Base-by-base conservation (phyloP, 2,113 vertebrate genomes). In the Calyptommatus sinebrachiatus region DNA sequence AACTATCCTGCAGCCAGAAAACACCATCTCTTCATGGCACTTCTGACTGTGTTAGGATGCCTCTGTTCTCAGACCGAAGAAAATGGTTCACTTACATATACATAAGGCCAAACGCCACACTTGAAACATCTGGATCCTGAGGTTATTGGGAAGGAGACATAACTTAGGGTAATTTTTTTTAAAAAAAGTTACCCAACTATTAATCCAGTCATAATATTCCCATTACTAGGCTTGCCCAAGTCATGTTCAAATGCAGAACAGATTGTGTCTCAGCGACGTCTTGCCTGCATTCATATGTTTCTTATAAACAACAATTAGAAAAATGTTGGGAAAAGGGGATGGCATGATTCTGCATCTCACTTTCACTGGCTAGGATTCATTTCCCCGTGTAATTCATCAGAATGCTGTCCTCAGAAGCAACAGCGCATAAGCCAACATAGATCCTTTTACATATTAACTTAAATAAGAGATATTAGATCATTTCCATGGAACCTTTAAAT, bases 351-450 rank as follows among this genome's bases (percentile, higher is more conserved):
- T 48, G 53, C 60, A 70, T 81, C 71, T 76, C 66, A 81, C 79
- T 81, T 81, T 81, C 73, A 76, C 73, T 76, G 66, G 73, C 65
- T 81, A 76, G n/a, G 73, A 81, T 76, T 81, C 73, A 76, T 76
- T 81, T 31, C 46, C 26, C 79, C 53, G 48, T 81, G 21, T 69
- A 81, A 69, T 69, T 68, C 20, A 45, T 72, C 72, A 81, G 65
- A 61, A 53, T 66, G 71, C 71, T 62, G 63, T 66, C 65, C 50
- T 70, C 73, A 48, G 70, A 81, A 74, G 73, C 66, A 81, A 70
- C 70, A 53, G 70, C 31, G 73, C 73, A 61, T 76, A n/a, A 81
- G 35, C 66, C 66, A 70, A 61, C 31, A 26, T 48, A 46, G 61
- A 81, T 81, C 79, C 31, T 76, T 76, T 81, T 81, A 81, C 79